Evolutionary conservation across 2,888 invertebrate species (phyloP).

Genomic region (Apotomis turbidana): DNA sequence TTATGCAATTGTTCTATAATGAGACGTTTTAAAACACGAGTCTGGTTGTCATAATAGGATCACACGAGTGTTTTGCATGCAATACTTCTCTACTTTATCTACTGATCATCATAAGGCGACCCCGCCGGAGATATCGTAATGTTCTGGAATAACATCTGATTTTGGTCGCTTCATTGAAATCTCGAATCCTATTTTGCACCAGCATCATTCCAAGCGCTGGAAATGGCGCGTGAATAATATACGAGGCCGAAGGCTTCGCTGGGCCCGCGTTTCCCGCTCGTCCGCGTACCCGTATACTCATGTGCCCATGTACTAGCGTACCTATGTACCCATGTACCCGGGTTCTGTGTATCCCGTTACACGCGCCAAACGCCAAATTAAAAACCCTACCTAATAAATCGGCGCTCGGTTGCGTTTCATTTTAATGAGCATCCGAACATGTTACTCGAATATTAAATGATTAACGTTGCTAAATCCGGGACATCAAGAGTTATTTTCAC

Average conservation of each 20-base stretch:
- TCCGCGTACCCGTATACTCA: neutral
- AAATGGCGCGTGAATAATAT: conserved; percentile 76
- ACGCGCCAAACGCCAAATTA: conserved; percentile 57
- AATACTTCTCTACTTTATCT: too few relatives aligned
- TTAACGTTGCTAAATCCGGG: neutral
- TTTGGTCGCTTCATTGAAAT: conserved; percentile 18
- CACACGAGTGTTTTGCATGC: too few relatives aligned
- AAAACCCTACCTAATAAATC: conserved; percentile 54
- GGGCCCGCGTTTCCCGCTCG: neutral
- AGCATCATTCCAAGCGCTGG: conserved; percentile 49
- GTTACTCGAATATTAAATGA: neutral
- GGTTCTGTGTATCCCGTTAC: conserved; percentile 51
- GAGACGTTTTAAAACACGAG: too few relatives aligned
- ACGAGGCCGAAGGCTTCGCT: conserved; percentile 51
- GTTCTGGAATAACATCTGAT: too few relatives aligned
- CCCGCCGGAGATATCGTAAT: too few relatives aligned
- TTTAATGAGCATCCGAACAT: conserved; percentile 36
- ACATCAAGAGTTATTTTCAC: neutral
- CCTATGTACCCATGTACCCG: neutral
- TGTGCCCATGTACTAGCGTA: neutral
- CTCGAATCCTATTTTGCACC: conserved; percentile 13
- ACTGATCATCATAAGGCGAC: too few relatives aligned
- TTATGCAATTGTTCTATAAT: too few relatives aligned
- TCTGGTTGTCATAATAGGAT: too few relatives aligned
- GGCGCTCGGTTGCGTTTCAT: conserved; percentile 51